Percentiles rank a stretch among this genome's conserved stretches.
Conservation (phyloP, 2,797 vertebrate species). For the Oophaga sylvatica region DNA sequence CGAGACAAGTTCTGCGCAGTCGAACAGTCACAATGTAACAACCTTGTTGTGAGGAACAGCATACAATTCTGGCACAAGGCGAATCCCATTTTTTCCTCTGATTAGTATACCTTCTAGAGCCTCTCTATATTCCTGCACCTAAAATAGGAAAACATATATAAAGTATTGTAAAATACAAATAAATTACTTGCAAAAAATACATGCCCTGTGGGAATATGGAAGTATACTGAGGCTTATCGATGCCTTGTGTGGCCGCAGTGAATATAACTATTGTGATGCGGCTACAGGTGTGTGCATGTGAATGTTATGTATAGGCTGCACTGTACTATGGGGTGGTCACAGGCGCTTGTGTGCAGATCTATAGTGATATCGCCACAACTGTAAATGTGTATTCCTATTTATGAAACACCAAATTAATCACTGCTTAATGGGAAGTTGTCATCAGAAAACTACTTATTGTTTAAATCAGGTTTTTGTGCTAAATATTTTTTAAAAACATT, state of each 20-base stretch:
- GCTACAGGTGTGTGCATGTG: too few species aligned
- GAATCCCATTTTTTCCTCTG: slow-evolving; percentile 89
- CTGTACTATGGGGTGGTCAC: neutral
- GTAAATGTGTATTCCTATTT: too few species aligned
- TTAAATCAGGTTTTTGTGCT: too few species aligned
- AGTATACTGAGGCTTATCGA: neutral
- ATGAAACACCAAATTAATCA: too few species aligned
- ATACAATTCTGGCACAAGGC: slow-evolving; percentile 91
- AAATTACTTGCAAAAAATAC: neutral
- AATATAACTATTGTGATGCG: too few species aligned
- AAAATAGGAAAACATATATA: slow-evolving; percentile 9
- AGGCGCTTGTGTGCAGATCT: neutral
- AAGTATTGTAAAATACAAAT: neutral
- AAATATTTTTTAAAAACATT: too few species aligned
- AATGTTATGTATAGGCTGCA: neutral
- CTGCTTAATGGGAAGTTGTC: too few species aligned
- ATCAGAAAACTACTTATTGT: too few species aligned
- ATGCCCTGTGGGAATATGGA: too few species aligned
- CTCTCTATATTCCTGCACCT: slow-evolving; percentile 95
- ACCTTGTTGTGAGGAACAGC: slow-evolving; percentile 91
- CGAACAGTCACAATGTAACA: slow-evolving; percentile 33
- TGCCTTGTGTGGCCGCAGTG: too few species aligned
- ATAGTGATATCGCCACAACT: neutral
- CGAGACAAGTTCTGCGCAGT: neutral
- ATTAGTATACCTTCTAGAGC: slow-evolving; percentile 93